Conservation (phyloP, 2,888 invertebrate genomes). For the Phortica magna region DNA sequence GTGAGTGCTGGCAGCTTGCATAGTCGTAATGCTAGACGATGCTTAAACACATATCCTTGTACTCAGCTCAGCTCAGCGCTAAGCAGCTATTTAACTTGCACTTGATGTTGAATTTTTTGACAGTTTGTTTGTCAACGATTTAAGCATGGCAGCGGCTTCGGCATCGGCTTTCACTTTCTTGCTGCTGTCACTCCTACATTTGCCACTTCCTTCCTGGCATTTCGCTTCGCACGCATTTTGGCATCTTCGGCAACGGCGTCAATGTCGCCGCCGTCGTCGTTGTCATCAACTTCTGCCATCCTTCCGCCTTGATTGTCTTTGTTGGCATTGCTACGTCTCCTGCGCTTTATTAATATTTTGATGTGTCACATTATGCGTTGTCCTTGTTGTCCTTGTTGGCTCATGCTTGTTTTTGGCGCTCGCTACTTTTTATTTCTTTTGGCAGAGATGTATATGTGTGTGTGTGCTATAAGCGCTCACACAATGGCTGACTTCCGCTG, state of each 20-base stretch:
- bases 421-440: neutral
- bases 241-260: neutral
- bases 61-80: neutral
- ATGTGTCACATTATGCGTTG: slow-evolving; percentile 62
- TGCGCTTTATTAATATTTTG: slow-evolving; percentile 54
- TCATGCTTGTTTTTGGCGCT: neutral
- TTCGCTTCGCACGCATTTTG: neutral
- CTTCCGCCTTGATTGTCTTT: neutral
- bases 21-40: neutral
- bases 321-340: neutral
- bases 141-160: no score
- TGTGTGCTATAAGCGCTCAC: slow-evolving; percentile 7
- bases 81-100: slow-evolving; percentile 19
- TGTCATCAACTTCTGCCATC: no score
- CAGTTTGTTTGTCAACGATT: slow-evolving; percentile 2
- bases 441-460: neutral
- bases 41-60: neutral
- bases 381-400: slow-evolving; percentile 2
- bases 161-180: neutral
- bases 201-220: slow-evolving; percentile 11
- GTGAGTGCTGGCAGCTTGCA: no score
- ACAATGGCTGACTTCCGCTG: slow-evolving; percentile 27
- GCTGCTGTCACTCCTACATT: slow-evolving; percentile 18
- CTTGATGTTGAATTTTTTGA: slow-evolving; percentile 10
- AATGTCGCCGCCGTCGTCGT: neutral